Conservation (phyloP, 2,888 invertebrate species). For the Atethmia centrago region DNA sequence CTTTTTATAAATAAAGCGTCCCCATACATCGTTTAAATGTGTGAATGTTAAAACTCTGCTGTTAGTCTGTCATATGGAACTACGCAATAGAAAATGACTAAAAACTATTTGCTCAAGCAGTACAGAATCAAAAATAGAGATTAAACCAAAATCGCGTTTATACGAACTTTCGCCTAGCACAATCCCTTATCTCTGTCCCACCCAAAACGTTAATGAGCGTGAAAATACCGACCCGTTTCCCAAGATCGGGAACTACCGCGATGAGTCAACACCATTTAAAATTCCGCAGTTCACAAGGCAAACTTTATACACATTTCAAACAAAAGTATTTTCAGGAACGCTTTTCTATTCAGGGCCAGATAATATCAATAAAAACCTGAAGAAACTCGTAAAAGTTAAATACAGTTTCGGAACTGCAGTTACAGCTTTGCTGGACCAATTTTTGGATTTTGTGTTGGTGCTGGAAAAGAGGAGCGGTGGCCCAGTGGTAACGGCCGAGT, state of each 20-base stretch:
- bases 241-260: conserved; percentile 14
- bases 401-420: conserved; percentile 68
- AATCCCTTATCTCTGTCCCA: background rate
- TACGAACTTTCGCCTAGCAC: background rate
- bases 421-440: conserved; percentile 53
- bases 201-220: conserved; percentile 13
- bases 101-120: background rate
- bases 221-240: conserved; percentile 38
- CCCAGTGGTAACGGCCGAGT: no score
- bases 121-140: background rate
- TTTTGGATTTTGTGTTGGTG: conserved; percentile 19
- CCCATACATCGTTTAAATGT: no score
- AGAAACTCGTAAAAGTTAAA: conserved; percentile 70
- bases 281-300: conserved; percentile 48
- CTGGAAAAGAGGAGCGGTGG: no score
- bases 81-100: no score
- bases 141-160: conserved; percentile 2
- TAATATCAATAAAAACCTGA: conserved; percentile 74
- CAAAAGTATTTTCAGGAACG: conserved; percentile 53
- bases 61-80: no score
- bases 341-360: conserved; percentile 61
- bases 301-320: conserved; percentile 58
- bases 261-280: conserved; percentile 62
- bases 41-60: no score
- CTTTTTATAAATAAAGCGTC: no score